phyloP scores from a whole-genome alignment of 2,888 invertebrate species.

The Clepsis dumicolana region DNA sequence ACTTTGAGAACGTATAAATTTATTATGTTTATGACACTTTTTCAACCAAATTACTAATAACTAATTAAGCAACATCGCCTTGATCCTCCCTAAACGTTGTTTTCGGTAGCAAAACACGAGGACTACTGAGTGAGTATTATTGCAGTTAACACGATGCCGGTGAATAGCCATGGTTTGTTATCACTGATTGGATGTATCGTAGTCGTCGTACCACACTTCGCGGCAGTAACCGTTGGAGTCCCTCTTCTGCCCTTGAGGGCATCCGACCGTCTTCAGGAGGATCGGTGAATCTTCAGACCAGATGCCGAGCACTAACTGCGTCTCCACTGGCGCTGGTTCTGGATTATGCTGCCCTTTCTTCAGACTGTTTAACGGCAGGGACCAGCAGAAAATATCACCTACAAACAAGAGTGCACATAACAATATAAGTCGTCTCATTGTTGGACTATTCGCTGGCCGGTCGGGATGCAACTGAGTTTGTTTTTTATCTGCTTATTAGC shows the following conservation, averaged over 20 bases:
- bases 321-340: conserved; percentile 48
- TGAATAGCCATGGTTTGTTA: not conserved
- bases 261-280: conserved; percentile 47
- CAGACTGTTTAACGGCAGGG: not conserved
- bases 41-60: no score
- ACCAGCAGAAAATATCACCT: conserved; percentile 4
- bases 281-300: conserved; percentile 65
- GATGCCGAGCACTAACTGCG: conserved; percentile 53
- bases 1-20: no score
- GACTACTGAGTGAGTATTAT: not conserved
- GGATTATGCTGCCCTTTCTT: not conserved
- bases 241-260: conserved; percentile 60
- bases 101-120: not conserved
- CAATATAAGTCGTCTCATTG: conserved; percentile 16
- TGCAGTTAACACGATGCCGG: not conserved
- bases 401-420: conserved; percentile 11
- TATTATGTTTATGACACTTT: no score
- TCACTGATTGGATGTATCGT: conserved; percentile 17
- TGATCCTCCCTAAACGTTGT: not conserved
- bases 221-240: conserved; percentile 67
- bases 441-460: not conserved
- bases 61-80: no score
- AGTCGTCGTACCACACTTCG: conserved; percentile 70
- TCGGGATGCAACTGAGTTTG: conserved; percentile 26
- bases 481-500: conserved; percentile 20